Conservation (phyloP, 1,140 invertebrate species). For the Helicorthomorpha holstii region DNA sequence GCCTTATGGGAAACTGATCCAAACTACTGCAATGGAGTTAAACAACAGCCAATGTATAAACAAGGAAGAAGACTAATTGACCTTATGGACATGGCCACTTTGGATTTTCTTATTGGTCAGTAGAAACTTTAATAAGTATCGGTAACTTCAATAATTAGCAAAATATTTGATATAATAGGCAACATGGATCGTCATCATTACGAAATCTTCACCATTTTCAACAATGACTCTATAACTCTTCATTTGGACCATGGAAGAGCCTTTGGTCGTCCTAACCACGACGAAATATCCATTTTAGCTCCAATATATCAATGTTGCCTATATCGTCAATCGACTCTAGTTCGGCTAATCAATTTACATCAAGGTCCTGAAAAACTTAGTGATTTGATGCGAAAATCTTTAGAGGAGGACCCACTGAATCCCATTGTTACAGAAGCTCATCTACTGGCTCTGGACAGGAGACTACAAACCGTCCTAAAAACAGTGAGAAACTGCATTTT, state of each 20-base stretch:
- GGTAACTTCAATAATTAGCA: no score
- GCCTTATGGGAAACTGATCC: constrained; percentile 90
- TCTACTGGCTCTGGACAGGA: no score
- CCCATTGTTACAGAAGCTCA: no score
- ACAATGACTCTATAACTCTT: constrained; percentile 79
- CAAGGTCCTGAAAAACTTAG: no score
- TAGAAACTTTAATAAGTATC: no score
- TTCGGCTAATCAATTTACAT: no score
- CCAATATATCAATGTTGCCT: constrained; percentile 85
- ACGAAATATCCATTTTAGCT: constrained; percentile 83
- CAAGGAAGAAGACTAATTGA: constrained; percentile 76
- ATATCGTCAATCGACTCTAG: no score
- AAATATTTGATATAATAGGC: constrained; percentile 59
- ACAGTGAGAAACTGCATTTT: no score
- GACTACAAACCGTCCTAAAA: no score
- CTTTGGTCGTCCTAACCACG: constrained; percentile 77
- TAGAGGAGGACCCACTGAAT: no score
- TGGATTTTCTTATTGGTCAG: constrained; percentile 86
- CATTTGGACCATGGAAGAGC: constrained; percentile 87
- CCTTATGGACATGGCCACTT: constrained; percentile 79
- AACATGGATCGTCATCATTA: constrained; percentile 98
- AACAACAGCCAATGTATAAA: constrained; percentile 74
- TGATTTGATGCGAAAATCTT: no score
- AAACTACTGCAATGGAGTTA: constrained; percentile 79
- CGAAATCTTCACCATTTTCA: constrained; percentile 62